Conservation (phyloP, 2,797 vertebrate species). For the Sebastes minor region DNA sequence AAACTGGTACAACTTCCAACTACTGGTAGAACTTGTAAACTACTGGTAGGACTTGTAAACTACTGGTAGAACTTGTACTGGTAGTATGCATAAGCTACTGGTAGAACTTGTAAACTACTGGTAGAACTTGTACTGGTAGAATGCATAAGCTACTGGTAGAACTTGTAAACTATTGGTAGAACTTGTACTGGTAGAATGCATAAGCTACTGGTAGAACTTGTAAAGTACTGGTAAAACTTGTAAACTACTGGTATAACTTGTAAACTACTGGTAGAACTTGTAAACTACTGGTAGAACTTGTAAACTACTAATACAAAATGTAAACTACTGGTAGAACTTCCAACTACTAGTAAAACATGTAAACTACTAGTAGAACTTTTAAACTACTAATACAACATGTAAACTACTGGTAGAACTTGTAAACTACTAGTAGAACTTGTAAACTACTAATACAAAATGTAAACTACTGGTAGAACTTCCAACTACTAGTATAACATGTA, state of each 20-base stretch:
- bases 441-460: not conserved
- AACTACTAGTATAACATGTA: no score
- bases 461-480: no score
- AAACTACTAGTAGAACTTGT: not conserved
- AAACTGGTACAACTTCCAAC: no score
- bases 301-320: not conserved
- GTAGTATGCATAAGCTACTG: not conserved
- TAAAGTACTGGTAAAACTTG: accelerated
- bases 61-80: no score
- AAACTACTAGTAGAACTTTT: not conserved
- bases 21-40: no score
- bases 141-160: no score
- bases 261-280: accelerated
- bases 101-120: not conserved
- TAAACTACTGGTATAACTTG: not conserved
- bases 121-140: no score
- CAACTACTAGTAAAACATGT: not conserved
- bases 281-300: not conserved
- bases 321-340: no score
- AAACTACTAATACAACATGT: accelerated
- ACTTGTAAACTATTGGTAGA: not conserved
- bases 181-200: no score
- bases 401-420: not conserved
- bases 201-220: not conserved
- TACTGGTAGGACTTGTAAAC: no score